Percentiles rank a stretch among this genome's conserved stretches.
phyloP scores from a whole-genome alignment of 2,113 vertebrate genomes.

The Pachyramphus minor region DNA sequence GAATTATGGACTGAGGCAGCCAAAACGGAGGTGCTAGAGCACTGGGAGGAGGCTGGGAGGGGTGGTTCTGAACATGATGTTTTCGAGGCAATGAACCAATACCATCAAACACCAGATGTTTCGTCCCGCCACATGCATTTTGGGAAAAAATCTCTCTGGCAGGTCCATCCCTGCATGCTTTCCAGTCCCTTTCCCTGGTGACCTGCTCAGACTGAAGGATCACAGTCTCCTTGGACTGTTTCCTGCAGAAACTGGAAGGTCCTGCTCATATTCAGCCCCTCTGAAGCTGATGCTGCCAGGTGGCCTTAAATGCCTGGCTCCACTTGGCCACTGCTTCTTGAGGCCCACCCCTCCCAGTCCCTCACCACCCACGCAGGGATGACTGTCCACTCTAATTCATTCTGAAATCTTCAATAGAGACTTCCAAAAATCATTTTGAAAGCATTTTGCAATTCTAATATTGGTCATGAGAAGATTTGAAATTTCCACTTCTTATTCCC shows the following conservation, averaged over 20 bases:
- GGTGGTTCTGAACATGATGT: accelerated
- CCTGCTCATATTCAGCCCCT: neutral
- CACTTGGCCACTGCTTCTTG: accelerated
- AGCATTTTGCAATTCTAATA: neutral
- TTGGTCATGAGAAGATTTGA: neutral
- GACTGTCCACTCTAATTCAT: neutral
- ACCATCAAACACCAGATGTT: neutral
- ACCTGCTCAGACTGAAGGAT: neutral
- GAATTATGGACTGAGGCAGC: accelerated
- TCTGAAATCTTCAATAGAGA: neutral
- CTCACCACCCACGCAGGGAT: neutral
- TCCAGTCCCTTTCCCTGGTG: neutral
- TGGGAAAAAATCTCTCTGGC: neutral
- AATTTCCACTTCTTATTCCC: neutral
- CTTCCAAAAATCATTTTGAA: neutral
- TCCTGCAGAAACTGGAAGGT: neutral
- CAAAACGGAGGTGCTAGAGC: accelerated
- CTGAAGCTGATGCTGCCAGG: neutral
- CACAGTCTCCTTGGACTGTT: accelerated
- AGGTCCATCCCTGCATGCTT: neutral
- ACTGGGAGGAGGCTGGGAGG: neutral
- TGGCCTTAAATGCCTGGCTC: neutral
- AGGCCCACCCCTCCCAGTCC: neutral
- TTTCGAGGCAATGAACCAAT: accelerated
- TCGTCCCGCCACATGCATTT: neutral